These are phyloP conservation scores for Herminia tarsipennalis DNA, from an alignment of 2,888 invertebrate genomes.

Conservation along the genomic window DNA sequence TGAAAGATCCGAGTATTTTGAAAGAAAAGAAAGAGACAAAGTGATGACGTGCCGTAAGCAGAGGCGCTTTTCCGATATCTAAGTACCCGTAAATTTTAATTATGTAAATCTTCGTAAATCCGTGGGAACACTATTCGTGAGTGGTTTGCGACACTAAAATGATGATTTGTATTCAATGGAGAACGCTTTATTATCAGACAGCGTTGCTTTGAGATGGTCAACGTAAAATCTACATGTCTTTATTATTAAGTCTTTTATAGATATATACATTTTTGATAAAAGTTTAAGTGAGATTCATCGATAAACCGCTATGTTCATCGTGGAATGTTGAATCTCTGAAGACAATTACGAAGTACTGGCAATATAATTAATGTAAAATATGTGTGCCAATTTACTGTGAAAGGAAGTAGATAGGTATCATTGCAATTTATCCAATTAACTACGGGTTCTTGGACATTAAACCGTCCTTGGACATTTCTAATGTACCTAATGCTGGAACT, in stretches of 20 bases:
- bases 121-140: constrained; percentile 58
- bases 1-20: background rate
- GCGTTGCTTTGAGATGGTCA: constrained; percentile 19
- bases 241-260: constrained; percentile 32
- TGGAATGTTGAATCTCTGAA: too few relatives aligned
- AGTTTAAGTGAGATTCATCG: too few relatives aligned
- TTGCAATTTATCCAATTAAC: too few relatives aligned
- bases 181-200: constrained; percentile 32
- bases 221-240: constrained; percentile 33
- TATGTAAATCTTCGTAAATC: constrained; percentile 50
- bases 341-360: too few relatives aligned
- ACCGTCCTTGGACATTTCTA: too few relatives aligned
- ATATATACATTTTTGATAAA: constrained; percentile 23
- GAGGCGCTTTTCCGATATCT: constrained; percentile 2
- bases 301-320: too few relatives aligned
- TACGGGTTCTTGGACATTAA: too few relatives aligned
- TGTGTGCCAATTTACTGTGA: too few relatives aligned
- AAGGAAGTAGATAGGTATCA: too few relatives aligned
- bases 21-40: constrained; percentile 4
- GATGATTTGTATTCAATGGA: constrained; percentile 50
- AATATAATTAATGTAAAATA: too few relatives aligned
- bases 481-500: too few relatives aligned
- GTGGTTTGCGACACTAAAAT: constrained; percentile 48
- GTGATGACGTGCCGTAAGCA: background rate
- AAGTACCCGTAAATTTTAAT: constrained; percentile 43